These are phyloP conservation scores for Lithophane semibrunnea DNA, from an alignment of 2,888 invertebrate species.

Conservation along the genomic window DNA sequence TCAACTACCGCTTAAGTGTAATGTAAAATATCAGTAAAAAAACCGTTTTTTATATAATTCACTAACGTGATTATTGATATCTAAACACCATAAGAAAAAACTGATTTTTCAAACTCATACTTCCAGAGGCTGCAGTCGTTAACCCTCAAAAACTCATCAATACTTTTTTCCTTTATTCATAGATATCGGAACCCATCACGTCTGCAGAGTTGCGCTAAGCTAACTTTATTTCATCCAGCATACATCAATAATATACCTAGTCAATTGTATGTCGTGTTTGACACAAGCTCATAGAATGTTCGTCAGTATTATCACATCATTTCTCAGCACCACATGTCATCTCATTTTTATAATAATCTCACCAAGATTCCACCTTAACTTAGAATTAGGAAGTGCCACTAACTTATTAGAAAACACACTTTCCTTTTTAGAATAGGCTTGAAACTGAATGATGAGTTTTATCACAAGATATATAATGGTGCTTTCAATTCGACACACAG, in stretches of 20 bases:
- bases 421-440: background rate
- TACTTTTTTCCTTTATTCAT: too few species aligned
- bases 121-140: background rate
- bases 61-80: background rate
- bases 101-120: background rate
- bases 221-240: background rate
- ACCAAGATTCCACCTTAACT: background rate
- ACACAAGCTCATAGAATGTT: conserved; percentile 39
- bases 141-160: too few species aligned
- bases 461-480: background rate
- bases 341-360: background rate
- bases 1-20: background rate
- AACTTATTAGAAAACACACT: background rate
- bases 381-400: background rate
- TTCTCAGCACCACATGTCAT: conserved; percentile 33
- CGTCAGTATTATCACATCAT: conserved; percentile 42
- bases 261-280: conserved; percentile 17
- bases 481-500: conserved; percentile 1
- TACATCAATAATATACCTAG: background rate
- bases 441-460: background rate
- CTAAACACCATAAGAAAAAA: background rate
- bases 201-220: background rate
- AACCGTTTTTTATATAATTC: background rate
- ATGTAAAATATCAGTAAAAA: background rate
- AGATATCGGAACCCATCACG: background rate